Base-by-base conservation (phyloP, 2,797 vertebrate species). In the Cossypha caffra region DNA sequence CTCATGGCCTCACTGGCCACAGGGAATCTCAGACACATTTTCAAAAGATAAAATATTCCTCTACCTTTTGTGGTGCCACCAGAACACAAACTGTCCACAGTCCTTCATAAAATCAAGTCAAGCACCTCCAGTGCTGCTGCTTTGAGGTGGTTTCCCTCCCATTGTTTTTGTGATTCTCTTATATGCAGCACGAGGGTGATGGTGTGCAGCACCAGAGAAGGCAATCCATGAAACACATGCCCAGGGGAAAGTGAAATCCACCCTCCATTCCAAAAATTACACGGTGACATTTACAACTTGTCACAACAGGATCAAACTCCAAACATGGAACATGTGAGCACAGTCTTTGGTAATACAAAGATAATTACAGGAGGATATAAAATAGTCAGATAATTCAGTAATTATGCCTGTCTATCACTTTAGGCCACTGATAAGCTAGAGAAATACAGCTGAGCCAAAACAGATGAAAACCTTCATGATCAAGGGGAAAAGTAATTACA, bases 131-230 rank as follows among this genome's bases (percentile, higher is more conserved):
- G 18, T 2, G 31, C 83, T 47, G 8, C 69, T 58, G 31, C 54
- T 84, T 24, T 24, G 13, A 59, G 33, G 31, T 58, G 21, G 5
- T 12, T 79, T 72, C 35, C 8, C n/a, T 54, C 29, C 40, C 0
- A 0, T 0, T 40, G 61, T 18, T 52, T 47, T 51, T 47, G 11
- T 20, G 67, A 80, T 31, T 26, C 17, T 29, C 26, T 37, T 6
- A 28, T 5, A 3, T 0, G 2, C 1, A 24, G 21, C 2, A 7
- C 2, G 19, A 69, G 13, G 73, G 52, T 5, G 25, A 19, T 0
- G 9, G 11, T 8, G 16, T 7, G n/a, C 42, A 66, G 79, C 16
- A 15, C 13, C 38, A 51, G 66, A 31, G 59, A 45, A 35, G 16
- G 38, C 45, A 26, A 19, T 5, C 48, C 35, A 40, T 1, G 9